Base-by-base conservation (phyloP, 2,888 invertebrate genomes). In the Actias luna region DNA sequence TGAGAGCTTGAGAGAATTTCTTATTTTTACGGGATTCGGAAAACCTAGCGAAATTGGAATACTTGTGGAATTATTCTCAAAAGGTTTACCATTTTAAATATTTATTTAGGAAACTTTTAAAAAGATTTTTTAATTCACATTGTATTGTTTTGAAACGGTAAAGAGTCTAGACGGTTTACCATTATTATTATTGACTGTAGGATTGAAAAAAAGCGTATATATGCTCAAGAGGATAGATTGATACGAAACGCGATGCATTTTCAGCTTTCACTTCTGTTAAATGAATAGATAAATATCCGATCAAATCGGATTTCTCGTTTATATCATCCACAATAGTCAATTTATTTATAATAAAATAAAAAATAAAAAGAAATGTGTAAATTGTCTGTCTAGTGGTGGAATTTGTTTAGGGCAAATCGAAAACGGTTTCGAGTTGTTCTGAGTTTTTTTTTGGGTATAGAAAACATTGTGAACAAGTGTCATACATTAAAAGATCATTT, bases 231-330 rank as follows among this genome's bases (percentile, higher is more conserved):
- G 16, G 60, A 60, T 36, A 58, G 31, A 33, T 29, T 58, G 25
- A 2, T 50, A 46, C 58, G 27, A 22, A 35, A 58, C 29, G 52
- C 36, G 16, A n/a, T 18, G 46, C 12, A 25, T 10, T 50, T 25
- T 46, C 52, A 59, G 52, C 50, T 35, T 35, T 62, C n/a, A 36
- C 36, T 50, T 33, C 36, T 57, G 57, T 33, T 16, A 58, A 58
- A 25, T 33, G 7, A 29, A 58, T 62, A 62, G 62, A 33, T 63
- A 65, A 74, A 71, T 76, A 68, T 80, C 72, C 82, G 83, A 84
- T 84, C 2, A 77, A 79, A 84, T 84, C 82, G 83, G 80, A 75
- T 57, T 29, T 29, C 16, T 62, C 12, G 2, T 50, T 25, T 10
- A 25, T 50, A 50, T 8, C 25, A 25, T 25, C 22, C 46, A 50